Percentiles rank a stretch among this genome's conserved stretches.
Evolutionary conservation across 1,140 invertebrate species (phyloP).

Genomic region (Cataglyphis hispanica): DNA sequence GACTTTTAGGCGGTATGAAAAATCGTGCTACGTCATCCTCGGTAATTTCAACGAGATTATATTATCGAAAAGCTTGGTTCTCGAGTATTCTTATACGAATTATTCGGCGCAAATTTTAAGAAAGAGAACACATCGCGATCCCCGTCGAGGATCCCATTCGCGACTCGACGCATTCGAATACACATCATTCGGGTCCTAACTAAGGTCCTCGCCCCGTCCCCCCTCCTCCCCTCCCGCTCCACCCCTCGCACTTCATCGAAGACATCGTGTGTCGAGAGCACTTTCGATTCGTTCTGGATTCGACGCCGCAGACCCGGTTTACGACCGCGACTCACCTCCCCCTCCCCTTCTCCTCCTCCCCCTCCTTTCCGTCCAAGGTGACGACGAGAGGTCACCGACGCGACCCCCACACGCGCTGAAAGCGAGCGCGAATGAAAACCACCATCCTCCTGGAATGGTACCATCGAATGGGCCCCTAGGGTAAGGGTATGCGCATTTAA

Average conservation of each 20-base stretch:
- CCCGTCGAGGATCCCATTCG: neutral
- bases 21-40: conserved; percentile 46
- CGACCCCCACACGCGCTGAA: conserved; percentile 59
- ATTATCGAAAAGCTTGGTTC: too few relatives aligned
- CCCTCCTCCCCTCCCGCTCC: too few relatives aligned
- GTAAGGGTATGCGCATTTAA: conserved; percentile 61
- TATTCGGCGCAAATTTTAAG: neutral
- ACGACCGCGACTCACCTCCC: conserved; percentile 26
- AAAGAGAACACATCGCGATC: neutral
- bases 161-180: neutral
- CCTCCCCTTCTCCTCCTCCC: too few relatives aligned
- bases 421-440: conserved; percentile 58
- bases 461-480: conserved; percentile 24
- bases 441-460: conserved; percentile 65
- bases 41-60: neutral
- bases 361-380: neutral
- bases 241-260: neutral
- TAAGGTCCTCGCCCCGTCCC: neutral
- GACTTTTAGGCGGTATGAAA: conserved; percentile 67
- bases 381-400: conserved; percentile 64
- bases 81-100: too few relatives aligned
- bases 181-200: neutral
- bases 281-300: conserved; percentile 74
- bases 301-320: conserved; percentile 32
- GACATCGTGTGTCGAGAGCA: conserved; percentile 40